Base-by-base conservation (phyloP, 2,888 invertebrate species). In the Tinea semifulvella region DNA sequence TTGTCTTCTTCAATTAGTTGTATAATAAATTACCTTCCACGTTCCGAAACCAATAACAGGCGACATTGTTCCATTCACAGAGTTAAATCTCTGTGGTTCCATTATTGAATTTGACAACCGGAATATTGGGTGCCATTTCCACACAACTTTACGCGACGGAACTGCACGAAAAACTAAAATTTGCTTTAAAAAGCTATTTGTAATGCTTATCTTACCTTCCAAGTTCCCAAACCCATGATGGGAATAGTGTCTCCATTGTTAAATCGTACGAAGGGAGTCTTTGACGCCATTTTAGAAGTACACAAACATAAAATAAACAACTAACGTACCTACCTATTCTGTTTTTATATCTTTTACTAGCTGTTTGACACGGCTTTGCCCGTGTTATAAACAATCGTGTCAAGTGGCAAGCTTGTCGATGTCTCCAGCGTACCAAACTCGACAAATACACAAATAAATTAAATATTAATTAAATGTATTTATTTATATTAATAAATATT, bases 1-100 rank as follows among this genome's bases (percentile, higher is more conserved):
- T n/a, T n/a, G n/a, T n/a, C n/a, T n/a, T n/a, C n/a, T n/a, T n/a
- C n/a, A n/a, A n/a, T n/a, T n/a, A n/a, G n/a, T n/a, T n/a, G n/a
- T n/a, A n/a, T n/a, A n/a, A n/a, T 14, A 35, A 35, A 11, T 77
- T 67, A 87, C 87, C 56, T 84, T 83, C 86, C 86, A 89, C 3
- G 88, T 89, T 42, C 88, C 88, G 11, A 89, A 65, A 7, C 87
- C 88, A 17, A 88, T 57, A 46, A 77, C 67, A 1, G 88, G 88
- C 53, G 86, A 75, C 50, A n/a, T n/a, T n/a, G n/a, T n/a, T n/a
- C n/a, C n/a, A n/a, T n/a, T n/a, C n/a, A n/a, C n/a, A n/a, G n/a
- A n/a, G n/a, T n/a, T n/a, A n/a, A n/a, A n/a, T n/a, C n/a, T n/a
- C n/a, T n/a, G 72, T 65, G 18, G 60, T 49, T 8, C 85, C 87